Conservation (phyloP, 2,113 vertebrate genomes). For the Stigmatopora argus region DNA sequence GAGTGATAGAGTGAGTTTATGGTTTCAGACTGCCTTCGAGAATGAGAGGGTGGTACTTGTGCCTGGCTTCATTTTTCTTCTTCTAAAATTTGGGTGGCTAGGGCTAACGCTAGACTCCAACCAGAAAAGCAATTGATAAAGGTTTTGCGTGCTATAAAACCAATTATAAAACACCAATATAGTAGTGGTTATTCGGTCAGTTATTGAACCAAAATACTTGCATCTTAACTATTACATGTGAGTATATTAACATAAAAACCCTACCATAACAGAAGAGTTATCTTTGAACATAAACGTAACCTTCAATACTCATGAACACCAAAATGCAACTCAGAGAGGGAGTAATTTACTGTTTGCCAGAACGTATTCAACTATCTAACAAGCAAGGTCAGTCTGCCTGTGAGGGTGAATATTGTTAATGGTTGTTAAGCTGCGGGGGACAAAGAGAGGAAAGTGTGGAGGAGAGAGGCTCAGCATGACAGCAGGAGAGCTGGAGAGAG, state of each 20-base stretch:
- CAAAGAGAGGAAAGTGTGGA: slow-evolving; percentile 17
- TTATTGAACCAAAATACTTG: background rate
- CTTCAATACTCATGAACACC: background rate
- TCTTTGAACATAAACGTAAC: background rate
- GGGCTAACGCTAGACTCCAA: too few relatives aligned
- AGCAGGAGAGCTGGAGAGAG: slow-evolving; percentile 32
- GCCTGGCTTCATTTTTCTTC: too few relatives aligned
- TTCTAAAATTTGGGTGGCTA: too few relatives aligned
- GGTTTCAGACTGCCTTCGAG: too few relatives aligned
- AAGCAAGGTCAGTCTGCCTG: slow-evolving; percentile 30
- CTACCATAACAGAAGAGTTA: background rate
- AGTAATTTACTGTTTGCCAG: slow-evolving; percentile 8
- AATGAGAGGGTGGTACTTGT: too few relatives aligned
- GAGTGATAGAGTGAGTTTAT: too few relatives aligned
- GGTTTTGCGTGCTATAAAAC: background rate
- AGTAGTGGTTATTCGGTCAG: background rate
- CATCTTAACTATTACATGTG: background rate
- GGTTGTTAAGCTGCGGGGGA: slow-evolving; percentile 62
- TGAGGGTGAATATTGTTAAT: slow-evolving; percentile 55
- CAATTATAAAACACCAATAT: background rate
- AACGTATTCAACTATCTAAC: slow-evolving; percentile 21
- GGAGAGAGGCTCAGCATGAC: slow-evolving; percentile 27
- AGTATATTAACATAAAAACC: background rate
- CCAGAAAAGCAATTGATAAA: background rate
- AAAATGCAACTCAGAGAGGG: slow-evolving; percentile 3